Conservation (phyloP, 2,113 vertebrate genomes). For the Xenus cinereus region DNA sequence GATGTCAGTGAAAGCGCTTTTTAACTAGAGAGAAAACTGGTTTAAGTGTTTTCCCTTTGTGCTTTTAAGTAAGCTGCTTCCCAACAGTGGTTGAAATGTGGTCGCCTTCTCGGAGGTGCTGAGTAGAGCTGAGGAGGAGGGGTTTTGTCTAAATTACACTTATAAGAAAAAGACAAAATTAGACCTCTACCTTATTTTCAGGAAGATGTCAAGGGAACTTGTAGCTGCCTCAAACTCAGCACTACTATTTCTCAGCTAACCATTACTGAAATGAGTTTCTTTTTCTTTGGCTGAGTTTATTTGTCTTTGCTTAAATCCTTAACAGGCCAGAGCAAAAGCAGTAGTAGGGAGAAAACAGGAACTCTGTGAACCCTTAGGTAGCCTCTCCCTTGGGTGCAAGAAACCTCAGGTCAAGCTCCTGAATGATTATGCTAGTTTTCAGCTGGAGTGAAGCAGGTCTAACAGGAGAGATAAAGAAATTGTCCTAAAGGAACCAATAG, state of each 20-base stretch:
- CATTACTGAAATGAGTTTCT: background rate
- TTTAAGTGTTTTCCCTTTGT: constrained; percentile 4
- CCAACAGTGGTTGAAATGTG: constrained; percentile 15
- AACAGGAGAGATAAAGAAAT: background rate
- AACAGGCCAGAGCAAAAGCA: background rate
- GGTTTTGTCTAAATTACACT: background rate
- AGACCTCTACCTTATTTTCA: background rate
- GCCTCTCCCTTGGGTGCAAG: background rate
- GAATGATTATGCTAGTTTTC: background rate
- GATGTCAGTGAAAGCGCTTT: constrained; percentile 28
- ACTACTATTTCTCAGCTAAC: background rate
- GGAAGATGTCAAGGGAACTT: background rate
- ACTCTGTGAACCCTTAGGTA: background rate
- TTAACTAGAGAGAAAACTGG: background rate
- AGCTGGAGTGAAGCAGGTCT: background rate
- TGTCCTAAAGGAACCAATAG: background rate
- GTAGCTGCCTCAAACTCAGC: background rate
- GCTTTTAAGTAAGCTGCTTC: constrained; percentile 37
- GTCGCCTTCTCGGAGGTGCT: constrained; percentile 8
- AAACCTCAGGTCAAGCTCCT: background rate
- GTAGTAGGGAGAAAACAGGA: background rate
- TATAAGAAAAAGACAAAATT: background rate
- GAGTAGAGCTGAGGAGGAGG: background rate
- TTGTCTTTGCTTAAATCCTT: background rate
- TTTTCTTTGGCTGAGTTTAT: background rate